A percentile compares a stretch with the other conserved stretches of the same genome.
phyloP scores from a whole-genome alignment of 2,888 invertebrate species.

The Amphiduros pacificus region DNA sequence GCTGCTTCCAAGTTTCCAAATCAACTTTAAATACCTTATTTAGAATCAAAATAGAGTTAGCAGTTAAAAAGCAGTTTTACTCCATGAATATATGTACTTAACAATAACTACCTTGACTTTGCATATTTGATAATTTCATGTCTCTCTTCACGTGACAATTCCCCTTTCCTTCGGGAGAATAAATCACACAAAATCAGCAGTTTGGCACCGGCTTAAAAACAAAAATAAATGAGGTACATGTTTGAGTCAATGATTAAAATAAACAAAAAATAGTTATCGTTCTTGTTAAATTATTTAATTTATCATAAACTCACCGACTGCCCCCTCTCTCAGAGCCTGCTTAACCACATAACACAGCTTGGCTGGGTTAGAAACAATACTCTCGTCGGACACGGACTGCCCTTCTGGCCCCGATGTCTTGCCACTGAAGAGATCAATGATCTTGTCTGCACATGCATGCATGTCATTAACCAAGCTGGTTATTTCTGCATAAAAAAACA shows the following conservation, averaged over 20 bases:
- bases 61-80: too few relatives aligned
- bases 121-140: slow-evolving; percentile 72
- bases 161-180: slow-evolving; percentile 68
- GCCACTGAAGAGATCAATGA: slow-evolving; percentile 66
- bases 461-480: slow-evolving; percentile 69
- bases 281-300: too few relatives aligned
- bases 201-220: slow-evolving; percentile 52
- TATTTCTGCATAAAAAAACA: slow-evolving; percentile 64
- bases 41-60: too few relatives aligned
- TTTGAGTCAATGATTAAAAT: background rate
- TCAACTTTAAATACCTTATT: too few relatives aligned
- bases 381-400: slow-evolving; percentile 32
- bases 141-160: slow-evolving; percentile 68
- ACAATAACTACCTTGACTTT: slow-evolving; percentile 62
- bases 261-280: background rate
- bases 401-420: slow-evolving; percentile 32
- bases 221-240: background rate
- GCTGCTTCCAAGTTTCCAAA: too few relatives aligned
- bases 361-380: slow-evolving; percentile 65
- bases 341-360: slow-evolving; percentile 68
- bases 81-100: too few relatives aligned
- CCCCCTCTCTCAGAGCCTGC: slow-evolving; percentile 68
- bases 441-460: slow-evolving; percentile 67
- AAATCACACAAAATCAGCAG: slow-evolving; percentile 68
- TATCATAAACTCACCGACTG: slow-evolving; percentile 66